A percentile compares a stretch with the other conserved stretches of the same genome.
These are phyloP conservation scores for Bombus difficillimus DNA, from an alignment of 1,140 invertebrate species.

Conservation along the genomic window DNA sequence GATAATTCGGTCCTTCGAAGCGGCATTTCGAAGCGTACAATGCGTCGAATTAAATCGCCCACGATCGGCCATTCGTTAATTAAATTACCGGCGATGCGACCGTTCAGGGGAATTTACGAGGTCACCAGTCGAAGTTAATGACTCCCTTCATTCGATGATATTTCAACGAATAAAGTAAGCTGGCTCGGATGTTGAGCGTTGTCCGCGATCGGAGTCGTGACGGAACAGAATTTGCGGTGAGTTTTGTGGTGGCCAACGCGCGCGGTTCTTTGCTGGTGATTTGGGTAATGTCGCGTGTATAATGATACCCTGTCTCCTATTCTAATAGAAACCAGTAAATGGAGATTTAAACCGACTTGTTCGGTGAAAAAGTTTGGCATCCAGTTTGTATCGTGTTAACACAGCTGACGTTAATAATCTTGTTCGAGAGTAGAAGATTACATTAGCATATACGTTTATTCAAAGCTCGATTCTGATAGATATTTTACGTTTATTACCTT, in stretches of 20 bases:
- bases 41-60: conserved; percentile 3
- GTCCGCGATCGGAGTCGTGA: neutral
- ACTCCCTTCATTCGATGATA: conserved; percentile 10
- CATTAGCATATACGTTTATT: neutral
- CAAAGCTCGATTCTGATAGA: neutral
- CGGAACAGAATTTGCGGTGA: neutral
- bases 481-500: neutral
- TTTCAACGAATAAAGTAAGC: neutral
- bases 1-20: neutral
- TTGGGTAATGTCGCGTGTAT: neutral
- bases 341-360: neutral
- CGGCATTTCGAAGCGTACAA: neutral
- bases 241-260: neutral
- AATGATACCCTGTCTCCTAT: neutral
- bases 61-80: conserved; percentile 24
- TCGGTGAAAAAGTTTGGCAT: neutral
- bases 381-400: neutral
- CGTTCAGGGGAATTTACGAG: conserved; percentile 9
- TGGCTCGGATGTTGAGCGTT: neutral
- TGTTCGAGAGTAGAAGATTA: neutral
- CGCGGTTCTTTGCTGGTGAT: neutral
- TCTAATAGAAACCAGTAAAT: neutral
- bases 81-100: neutral
- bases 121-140: neutral
- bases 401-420: neutral